Percentiles rank a stretch among this genome's conserved stretches.
Conservation (phyloP, 2,888 invertebrate genomes). For the Ptychoptera contaminata region DNA sequence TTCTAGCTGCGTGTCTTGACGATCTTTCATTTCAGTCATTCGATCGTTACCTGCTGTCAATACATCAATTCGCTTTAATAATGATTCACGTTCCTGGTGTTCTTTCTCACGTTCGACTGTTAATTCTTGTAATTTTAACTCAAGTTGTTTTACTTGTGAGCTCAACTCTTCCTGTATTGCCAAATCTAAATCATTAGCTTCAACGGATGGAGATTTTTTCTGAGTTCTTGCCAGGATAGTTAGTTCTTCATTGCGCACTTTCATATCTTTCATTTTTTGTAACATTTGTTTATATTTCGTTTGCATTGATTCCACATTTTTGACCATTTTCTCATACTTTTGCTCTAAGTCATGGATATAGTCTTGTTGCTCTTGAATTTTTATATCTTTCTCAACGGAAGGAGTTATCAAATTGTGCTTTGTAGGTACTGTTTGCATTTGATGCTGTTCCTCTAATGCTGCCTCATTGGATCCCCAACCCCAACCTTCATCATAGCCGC, state of each 20-base stretch:
- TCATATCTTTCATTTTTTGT: conserved; percentile 72
- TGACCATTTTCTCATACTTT: conserved; percentile 39
- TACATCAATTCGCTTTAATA: conserved; percentile 55
- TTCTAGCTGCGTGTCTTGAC: conserved; percentile 59
- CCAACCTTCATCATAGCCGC: conserved; percentile 41
- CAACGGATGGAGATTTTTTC: conserved; percentile 33
- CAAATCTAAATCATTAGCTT: conserved; percentile 46
- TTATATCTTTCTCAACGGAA: conserved; percentile 22
- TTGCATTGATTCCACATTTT: conserved; percentile 48
- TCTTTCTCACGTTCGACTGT: conserved; percentile 41
- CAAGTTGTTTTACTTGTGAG: conserved; percentile 45
- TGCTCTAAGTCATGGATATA: conserved; percentile 40
- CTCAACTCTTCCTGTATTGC: conserved; percentile 72
- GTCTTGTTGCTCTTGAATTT: conserved; percentile 39
- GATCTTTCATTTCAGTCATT: conserved; percentile 65
- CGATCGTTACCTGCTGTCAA: conserved; percentile 60
- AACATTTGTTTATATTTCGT: conserved; percentile 61
- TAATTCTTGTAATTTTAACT: conserved; percentile 45
- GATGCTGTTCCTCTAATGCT: conserved; percentile 33
- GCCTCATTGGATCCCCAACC: conserved; percentile 41
- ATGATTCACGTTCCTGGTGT: conserved; percentile 47
- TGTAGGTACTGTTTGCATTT: conserved; percentile 21
- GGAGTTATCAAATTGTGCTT: conserved; percentile 12
- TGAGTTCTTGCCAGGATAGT: not conserved
- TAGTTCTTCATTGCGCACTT: conserved; percentile 41